These are phyloP conservation scores for Melanotaenia maccullochi DNA, from an alignment of 2,797 vertebrate species.

Conservation along the genomic window DNA sequence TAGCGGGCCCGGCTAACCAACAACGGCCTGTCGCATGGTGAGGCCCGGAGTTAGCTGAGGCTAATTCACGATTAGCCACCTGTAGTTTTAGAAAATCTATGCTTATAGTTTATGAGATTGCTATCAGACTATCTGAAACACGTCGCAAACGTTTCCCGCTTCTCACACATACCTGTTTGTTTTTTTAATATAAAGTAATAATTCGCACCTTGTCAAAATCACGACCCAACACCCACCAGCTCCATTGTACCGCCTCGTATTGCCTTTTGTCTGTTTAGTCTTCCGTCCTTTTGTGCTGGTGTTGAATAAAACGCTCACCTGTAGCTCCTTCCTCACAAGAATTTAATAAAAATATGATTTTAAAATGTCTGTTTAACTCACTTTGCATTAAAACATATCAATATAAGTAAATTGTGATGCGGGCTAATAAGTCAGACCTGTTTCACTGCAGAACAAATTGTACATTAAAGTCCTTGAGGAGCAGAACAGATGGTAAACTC, in stretches of 20 bases:
- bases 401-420: background rate
- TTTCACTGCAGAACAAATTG: too few relatives aligned
- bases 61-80: slow-evolving; percentile 40
- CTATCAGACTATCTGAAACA: accelerated
- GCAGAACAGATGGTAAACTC: too few relatives aligned
- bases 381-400: background rate
- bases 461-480: too few relatives aligned
- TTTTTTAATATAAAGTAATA: background rate
- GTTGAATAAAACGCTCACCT: background rate
- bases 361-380: background rate
- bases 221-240: background rate
- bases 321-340: background rate
- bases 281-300: background rate
- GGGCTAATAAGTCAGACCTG: too few relatives aligned
- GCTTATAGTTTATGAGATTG: accelerated
- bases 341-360: background rate
- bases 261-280: slow-evolving; percentile 37
- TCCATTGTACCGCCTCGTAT: background rate
- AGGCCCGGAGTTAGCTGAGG: slow-evolving; percentile 56
- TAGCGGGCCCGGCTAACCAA: slow-evolving; percentile 55
- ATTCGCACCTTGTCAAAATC: background rate
- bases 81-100: background rate
- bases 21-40: slow-evolving; percentile 63
- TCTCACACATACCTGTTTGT: accelerated
- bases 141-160: accelerated